Evolutionary conservation across 2,797 vertebrate species (phyloP), one percentile per base, ranked within the genome.

Genomic region (Peromyscus attwateri): DNA sequence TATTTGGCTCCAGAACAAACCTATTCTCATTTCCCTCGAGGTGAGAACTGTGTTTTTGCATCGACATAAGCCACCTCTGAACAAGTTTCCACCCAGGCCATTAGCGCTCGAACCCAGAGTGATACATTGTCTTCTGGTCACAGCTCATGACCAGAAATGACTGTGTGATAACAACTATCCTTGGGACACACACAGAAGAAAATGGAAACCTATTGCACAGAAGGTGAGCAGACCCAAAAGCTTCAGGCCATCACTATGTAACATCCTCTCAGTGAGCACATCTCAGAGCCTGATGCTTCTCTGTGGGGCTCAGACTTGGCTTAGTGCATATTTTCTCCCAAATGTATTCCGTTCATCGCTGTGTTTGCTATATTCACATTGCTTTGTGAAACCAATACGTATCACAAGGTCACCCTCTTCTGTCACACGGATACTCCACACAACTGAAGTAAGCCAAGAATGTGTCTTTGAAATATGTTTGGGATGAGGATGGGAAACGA

Each of bases 181-280:
- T 85, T 25, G 1, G 64, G 68, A 0, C 6, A 76, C 12, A 27
- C 3, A 1, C n/a, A 3, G 21, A 23, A 46, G 16, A 43, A 70
- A 37, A 40, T 19, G 31, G 40, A 82, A 87, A 1, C 17, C 55
- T 23, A 19, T 0, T 1, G 0, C 1, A 31, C 0, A 25, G 16
- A 29, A 8, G 2, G 9, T 0, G 23, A 70, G 55, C 19, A 37
- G 25, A 25, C 83, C 29, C 49, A 2, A 12, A 11, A 43, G 12
- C 21, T 23, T 68, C 49, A 1, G 1, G 4, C 6, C 0, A 4
- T 5, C 29, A 0, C 16, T 8, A 0, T 2, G 2, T 57, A 62
- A 1, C 0, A 3, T 17, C 21, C 37, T 17, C 12, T 21, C 25
- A 1, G 2, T 23, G 57, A 40, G 0, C 3, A 0, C 37, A 43